Evolutionary conservation across 2,888 invertebrate species (phyloP), one percentile per base, ranked within the genome.

Genomic region (Ichneumoninae sp.): DNA sequence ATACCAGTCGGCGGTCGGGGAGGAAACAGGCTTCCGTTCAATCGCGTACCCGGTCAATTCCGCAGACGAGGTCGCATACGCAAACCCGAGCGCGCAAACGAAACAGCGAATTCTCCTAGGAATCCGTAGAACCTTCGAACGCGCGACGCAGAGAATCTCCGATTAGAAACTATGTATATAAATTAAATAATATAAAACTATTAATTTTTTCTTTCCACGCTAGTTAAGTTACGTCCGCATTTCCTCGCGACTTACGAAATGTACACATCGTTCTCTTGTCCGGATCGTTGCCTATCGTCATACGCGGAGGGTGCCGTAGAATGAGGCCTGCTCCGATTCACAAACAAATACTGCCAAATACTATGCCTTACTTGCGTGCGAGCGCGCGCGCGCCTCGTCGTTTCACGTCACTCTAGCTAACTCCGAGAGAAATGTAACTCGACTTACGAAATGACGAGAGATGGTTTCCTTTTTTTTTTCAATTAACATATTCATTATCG

Each of bases 11-110:
- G 86, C 7, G 88, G 86, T 52, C 87, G 87, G 36, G 83, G 80
- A 30, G 86, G 86, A 6, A 62, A 30, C 16, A 79, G 86, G 71
- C 65, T 62, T 8, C 80, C 85, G 33, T 69, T 86, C 60, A 87
- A 89, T 80, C 89, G 87, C 33, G 77, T 86, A 30, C 89, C 90
- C 4, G 40, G 84, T 60, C 84, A 89, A 1, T 84, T 84, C 44
- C 89, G 89, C 8, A 86, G 88, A 70, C 87, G 88, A 36, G 85
- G 80, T 54, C 89, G 89, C 7, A 13, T 76, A 26, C 90, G 88
- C 19, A 89, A 84, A 40, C 81, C 74, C 50, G 68, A 87, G 52
- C 78, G 81, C 80, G 33, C 79, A 1, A 82, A 86, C 16, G 80
- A 87, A 19, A 57, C 57, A 72, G 36, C 36, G 57, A 40, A 65